Base-by-base conservation (phyloP, 1,140 invertebrate genomes). In the Rhopalosiphum padi region DNA sequence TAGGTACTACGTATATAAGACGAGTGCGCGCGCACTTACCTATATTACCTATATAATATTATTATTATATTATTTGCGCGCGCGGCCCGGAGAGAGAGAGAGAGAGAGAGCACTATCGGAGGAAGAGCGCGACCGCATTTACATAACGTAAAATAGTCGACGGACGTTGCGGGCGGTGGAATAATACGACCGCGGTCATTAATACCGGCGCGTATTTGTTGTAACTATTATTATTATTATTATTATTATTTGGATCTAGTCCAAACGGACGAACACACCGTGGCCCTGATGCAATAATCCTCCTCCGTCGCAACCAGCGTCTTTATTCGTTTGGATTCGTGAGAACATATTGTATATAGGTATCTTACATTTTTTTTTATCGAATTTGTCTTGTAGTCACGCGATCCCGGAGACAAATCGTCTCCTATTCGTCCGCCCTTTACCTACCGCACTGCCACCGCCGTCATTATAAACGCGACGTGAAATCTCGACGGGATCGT, bases 211-310 rank as follows among this genome's bases (percentile, higher is more conserved):
- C 30, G n/a, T 83, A 92, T 83, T 92, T 51, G 68, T 77, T 77
- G 60, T n/a, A 18, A 77, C 60, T 77, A 77, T 77, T n/a, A 77
- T 35, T 77, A 77, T 55, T 53, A 53, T 53, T 53, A 53, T 91
- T 91, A 91, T 92, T 91, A 91, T 68, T 91, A 91, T 91, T 92
- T 91, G 68, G 68, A 91, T 82, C 8, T 77, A 68, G 46, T 91
- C 90, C 90, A 91, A 91, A 91, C 7, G 90, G n/a, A 48, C 60
- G 9, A 18, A 48, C 35, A 41, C 87, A 5, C n/a, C 85, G 41
- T 37, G 46, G 46, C 3, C 8, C 30, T n/a, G 85, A 46, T 18
- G 88, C 88, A 37, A 90, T 90, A 55, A n/a, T 90, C 48, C 35
- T 60, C 55, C 55, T 60, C 55, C 9, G 9, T 60, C 55, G 30